These are phyloP conservation scores for Anoplopoma fimbria DNA, from an alignment of 2,113 vertebrate species.

Conservation along the genomic window DNA sequence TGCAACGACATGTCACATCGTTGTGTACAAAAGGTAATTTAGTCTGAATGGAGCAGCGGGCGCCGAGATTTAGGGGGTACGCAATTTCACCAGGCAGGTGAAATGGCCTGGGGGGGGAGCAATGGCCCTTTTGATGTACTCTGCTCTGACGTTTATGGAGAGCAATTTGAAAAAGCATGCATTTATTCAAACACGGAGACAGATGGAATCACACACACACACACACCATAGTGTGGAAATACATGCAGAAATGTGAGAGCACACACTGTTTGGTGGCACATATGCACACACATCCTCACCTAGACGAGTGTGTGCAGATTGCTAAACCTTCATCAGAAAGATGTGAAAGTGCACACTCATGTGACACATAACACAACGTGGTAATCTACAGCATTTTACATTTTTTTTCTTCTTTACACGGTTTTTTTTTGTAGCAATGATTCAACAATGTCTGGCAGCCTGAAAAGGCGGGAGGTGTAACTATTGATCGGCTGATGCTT, in stretches of 20 bases:
- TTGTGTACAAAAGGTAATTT: conserved; percentile 73
- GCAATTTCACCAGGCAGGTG: conserved; percentile 59
- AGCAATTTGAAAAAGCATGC: conserved; percentile 53
- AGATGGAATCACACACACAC: conserved; percentile 47
- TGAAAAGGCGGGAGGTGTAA: not conserved
- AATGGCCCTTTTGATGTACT: conserved; percentile 63
- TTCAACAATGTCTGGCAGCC: not conserved
- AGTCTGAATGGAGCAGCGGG: conserved; percentile 58
- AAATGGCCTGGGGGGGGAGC: conserved; percentile 13
- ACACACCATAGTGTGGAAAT: not conserved
- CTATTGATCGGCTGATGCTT: conserved; percentile 14
- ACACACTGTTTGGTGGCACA: not conserved
- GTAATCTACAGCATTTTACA: not conserved
- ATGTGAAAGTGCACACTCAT: conserved; percentile 4
- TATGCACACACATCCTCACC: conserved; percentile 21
- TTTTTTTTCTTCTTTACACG: too few species aligned
- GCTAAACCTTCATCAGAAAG: not conserved
- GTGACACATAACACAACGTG: not conserved
- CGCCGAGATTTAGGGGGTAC: conserved; percentile 45
- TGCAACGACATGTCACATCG: conserved; percentile 64
- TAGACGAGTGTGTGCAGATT: not conserved
- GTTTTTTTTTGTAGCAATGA: not conserved
- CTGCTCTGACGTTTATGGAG: conserved; percentile 59
- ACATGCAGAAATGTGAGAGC: conserved; percentile 9
- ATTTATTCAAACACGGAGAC: conserved; percentile 55